Conservation (phyloP, 2,113 vertebrate genomes). For the Trichomycterus rosablanca region DNA sequence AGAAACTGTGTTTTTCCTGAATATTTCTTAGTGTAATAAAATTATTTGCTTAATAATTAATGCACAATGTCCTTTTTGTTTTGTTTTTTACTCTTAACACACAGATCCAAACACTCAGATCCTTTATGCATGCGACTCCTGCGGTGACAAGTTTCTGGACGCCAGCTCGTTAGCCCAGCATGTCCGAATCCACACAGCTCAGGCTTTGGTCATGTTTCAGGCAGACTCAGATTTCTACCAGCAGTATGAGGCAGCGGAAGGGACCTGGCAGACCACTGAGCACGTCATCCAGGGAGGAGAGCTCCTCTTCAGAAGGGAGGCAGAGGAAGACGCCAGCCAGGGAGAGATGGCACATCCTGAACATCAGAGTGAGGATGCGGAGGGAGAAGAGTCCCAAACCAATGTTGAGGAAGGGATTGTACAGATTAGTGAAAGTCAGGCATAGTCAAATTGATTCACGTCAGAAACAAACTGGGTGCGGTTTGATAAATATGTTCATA, state of each 20-base stretch:
- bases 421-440: slow-evolving; percentile 50
- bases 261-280: slow-evolving; percentile 77
- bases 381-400: slow-evolving; percentile 25
- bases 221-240: slow-evolving; percentile 95
- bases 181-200: slow-evolving; percentile 94
- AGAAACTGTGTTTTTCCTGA: too few relatives aligned
- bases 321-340: slow-evolving; percentile 35
- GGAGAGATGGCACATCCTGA: slow-evolving; percentile 41
- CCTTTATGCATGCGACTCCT: slow-evolving; percentile 92
- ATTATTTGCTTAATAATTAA: too few relatives aligned
- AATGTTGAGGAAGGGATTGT: slow-evolving; percentile 28
- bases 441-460: slow-evolving; percentile 6
- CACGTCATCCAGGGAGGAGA: slow-evolving; percentile 83
- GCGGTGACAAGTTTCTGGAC: slow-evolving; percentile 92
- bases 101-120: slow-evolving; percentile 97
- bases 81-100: too few relatives aligned
- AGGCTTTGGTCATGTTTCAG: slow-evolving; percentile 97
- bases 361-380: slow-evolving; percentile 43
- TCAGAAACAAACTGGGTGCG: neutral
- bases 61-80: too few relatives aligned
- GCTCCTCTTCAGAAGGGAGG: slow-evolving; percentile 74
- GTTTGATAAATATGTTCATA: slow-evolving; percentile 1
- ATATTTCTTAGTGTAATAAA: too few relatives aligned
- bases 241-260: slow-evolving; percentile 69
- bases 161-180: slow-evolving; percentile 91